Conservation (phyloP, 2,797 vertebrate species). For the Chiloscyllium punctatum region DNA sequence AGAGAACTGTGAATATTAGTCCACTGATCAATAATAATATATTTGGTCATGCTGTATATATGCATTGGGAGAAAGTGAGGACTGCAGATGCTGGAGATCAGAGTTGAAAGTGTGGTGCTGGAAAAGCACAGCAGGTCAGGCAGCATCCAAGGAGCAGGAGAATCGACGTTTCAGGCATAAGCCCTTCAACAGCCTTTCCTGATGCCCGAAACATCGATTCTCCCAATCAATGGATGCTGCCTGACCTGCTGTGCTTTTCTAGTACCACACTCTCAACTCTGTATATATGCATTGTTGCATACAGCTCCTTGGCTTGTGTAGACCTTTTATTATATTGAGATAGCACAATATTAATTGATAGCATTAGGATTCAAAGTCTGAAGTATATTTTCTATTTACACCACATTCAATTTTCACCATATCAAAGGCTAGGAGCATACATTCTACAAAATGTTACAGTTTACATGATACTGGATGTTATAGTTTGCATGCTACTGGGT, state of each 20-base stretch:
- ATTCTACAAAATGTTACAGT: background rate
- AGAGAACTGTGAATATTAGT: background rate
- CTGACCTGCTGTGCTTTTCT: too few species aligned
- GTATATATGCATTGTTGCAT: background rate
- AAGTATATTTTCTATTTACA: background rate
- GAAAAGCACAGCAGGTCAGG: too few species aligned
- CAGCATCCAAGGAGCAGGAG: too few species aligned
- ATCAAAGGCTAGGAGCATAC: background rate
- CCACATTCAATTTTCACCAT: background rate
- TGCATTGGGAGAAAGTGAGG: too few species aligned
- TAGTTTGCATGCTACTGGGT: background rate
- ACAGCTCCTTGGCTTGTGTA: background rate
- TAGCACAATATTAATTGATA: background rate
- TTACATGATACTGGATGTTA: background rate
- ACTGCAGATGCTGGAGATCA: too few species aligned
- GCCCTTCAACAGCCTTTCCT: too few species aligned
- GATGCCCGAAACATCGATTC: too few species aligned
- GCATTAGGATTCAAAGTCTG: background rate
- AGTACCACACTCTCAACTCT: too few species aligned
- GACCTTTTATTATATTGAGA: background rate
- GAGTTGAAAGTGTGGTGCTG: too few species aligned
- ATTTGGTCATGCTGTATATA: background rate
- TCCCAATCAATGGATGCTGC: too few species aligned
- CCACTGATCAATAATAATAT: background rate
- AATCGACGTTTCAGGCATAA: too few species aligned